Evolutionary conservation across 2,888 invertebrate genomes (phyloP).

Genomic region (Notocelia uddmanniana): DNA sequence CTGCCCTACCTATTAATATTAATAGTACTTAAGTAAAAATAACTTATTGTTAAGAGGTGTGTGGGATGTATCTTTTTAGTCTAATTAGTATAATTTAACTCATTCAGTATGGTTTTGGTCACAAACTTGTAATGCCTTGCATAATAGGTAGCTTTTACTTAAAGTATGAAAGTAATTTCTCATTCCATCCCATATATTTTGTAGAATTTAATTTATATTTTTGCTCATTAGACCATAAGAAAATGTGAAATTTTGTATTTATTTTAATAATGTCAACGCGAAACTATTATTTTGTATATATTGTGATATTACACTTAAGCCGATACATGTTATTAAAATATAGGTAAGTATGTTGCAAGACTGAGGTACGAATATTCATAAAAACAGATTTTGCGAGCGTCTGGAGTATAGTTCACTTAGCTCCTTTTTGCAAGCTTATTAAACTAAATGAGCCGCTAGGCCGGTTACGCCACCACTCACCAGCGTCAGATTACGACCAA

Average conservation of each 20-base stretch:
- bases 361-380: too few species aligned
- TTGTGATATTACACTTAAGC: slow-evolving; percentile 43
- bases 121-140: background rate
- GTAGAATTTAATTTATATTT: slow-evolving; percentile 10
- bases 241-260: slow-evolving; percentile 4
- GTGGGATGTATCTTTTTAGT: slow-evolving; percentile 13
- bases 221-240: background rate
- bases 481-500: too few species aligned
- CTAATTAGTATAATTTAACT: slow-evolving; percentile 5
- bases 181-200: slow-evolving; percentile 4
- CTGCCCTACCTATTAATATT: background rate
- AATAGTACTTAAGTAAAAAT: slow-evolving; percentile 26
- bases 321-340: background rate
- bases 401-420: too few species aligned
- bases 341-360: background rate
- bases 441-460: too few species aligned
- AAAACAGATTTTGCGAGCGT: too few species aligned
- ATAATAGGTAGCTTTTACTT: background rate
- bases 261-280: background rate
- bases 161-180: background rate
- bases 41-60: slow-evolving; percentile 21
- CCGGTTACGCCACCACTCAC: too few species aligned
- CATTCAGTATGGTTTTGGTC: background rate
- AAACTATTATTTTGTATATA: slow-evolving; percentile 23
- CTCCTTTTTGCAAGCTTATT: too few species aligned